Evolutionary conservation across 2,797 vertebrate species (phyloP).

Genomic region (Sebastes vulpes): DNA sequence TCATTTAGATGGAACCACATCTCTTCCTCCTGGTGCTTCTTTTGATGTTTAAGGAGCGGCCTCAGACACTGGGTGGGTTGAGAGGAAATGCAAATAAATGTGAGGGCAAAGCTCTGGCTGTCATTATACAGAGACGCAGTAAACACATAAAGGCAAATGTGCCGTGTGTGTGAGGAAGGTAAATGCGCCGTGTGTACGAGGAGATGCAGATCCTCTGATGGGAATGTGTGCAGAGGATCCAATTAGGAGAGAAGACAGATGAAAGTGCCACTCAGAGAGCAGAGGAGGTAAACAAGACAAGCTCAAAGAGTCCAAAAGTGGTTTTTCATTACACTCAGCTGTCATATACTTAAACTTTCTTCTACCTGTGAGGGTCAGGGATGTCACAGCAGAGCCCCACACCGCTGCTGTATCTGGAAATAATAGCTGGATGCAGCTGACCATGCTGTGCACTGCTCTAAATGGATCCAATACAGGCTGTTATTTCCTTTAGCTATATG

Average conservation of each 20-base stretch:
- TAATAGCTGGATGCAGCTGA: slow-evolving; percentile 57
- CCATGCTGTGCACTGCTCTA: slow-evolving; percentile 41
- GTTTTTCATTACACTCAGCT: slow-evolving; percentile 86
- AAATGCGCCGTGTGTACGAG: slow-evolving; percentile 63
- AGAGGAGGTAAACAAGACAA: slow-evolving; percentile 86
- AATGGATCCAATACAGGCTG: slow-evolving; percentile 55
- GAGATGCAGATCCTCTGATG: slow-evolving; percentile 83
- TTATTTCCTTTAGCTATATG: slow-evolving; percentile 45
- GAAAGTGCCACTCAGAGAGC: slow-evolving; percentile 87
- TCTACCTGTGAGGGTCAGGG: slow-evolving; percentile 70
- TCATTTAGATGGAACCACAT: slow-evolving; percentile 75
- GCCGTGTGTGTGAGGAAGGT: slow-evolving; percentile 71
- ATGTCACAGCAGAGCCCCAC: slow-evolving; percentile 47
- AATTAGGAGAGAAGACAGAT: slow-evolving; percentile 88
- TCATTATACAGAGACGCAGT: slow-evolving; percentile 81
- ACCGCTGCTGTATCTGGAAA: slow-evolving; percentile 31
- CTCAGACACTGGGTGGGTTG: slow-evolving; percentile 75
- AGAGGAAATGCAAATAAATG: slow-evolving; percentile 84
- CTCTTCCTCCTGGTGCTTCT: slow-evolving; percentile 70
- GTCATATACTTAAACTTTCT: slow-evolving; percentile 74
- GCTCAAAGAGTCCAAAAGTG: slow-evolving; percentile 86
- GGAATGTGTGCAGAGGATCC: slow-evolving; percentile 84
- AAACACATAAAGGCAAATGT: slow-evolving; percentile 80
- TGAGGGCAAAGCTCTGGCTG: slow-evolving; percentile 81
- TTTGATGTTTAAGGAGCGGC: slow-evolving; percentile 80